Evolutionary conservation across 2,113 vertebrate species (phyloP).

Genomic region (Alouatta palliata): DNA sequence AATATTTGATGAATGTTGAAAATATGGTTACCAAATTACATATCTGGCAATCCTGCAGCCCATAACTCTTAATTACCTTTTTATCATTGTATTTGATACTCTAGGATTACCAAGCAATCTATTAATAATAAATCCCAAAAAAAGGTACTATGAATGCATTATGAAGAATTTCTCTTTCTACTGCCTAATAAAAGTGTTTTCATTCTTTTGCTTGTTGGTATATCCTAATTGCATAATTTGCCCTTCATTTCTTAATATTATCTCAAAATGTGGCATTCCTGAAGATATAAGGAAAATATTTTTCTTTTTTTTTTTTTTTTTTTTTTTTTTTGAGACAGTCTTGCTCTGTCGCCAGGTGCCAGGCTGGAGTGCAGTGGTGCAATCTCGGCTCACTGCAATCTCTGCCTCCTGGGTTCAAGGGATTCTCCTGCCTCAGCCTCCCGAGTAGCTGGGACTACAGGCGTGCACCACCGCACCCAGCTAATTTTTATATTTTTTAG

Average conservation of each 20-base stretch:
- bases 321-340: no score
- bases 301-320: no score
- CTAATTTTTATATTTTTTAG: no score
- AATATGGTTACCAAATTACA: background rate
- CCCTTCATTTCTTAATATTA: background rate
- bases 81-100: background rate
- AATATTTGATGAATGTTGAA: background rate
- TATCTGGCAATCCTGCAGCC: background rate
- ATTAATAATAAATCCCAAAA: background rate
- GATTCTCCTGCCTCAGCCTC: no score
- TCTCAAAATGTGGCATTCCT: background rate
- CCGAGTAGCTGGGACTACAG: no score
- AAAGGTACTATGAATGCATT: background rate
- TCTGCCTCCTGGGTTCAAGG: no score
- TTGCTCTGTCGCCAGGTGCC: no score
- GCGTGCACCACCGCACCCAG: no score
- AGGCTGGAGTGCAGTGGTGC: no score
- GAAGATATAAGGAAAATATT: background rate
- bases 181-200: background rate
- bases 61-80: background rate
- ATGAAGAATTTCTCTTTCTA: background rate
- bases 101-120: background rate
- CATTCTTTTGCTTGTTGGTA: background rate
- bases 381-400: no score
- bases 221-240: background rate